A percentile compares a stretch with the other conserved stretches of the same genome.
Conservation (phyloP, 2,797 vertebrate genomes). For the Hybognathus amarus region DNA sequence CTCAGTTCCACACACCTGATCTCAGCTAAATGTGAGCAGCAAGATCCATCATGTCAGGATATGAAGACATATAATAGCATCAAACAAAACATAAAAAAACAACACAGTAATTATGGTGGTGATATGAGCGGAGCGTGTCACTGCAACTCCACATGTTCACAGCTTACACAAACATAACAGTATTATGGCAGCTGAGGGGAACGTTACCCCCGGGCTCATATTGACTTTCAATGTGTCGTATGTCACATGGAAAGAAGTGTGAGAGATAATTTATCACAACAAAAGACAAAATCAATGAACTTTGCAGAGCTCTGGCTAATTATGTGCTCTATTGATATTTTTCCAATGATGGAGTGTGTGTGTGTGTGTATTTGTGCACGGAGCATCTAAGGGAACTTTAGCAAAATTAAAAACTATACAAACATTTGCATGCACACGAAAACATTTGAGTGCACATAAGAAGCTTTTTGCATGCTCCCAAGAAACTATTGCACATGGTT, state of each 20-base stretch:
- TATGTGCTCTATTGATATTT: slow-evolving; percentile 53
- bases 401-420: not conserved
- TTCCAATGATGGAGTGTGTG: slow-evolving; percentile 30
- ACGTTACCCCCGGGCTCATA: slow-evolving; percentile 18
- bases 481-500: too few species aligned
- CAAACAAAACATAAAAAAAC: slow-evolving; percentile 4
- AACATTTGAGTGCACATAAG: not conserved
- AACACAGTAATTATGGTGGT: not conserved
- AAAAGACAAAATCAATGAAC: slow-evolving; percentile 61
- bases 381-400: not conserved
- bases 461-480: too few species aligned
- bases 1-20: not conserved
- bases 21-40: not conserved
- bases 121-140: not conserved
- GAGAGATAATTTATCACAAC: slow-evolving; percentile 63
- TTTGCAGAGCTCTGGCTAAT: slow-evolving; percentile 52
- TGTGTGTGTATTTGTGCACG: not conserved
- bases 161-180: slow-evolving; percentile 24
- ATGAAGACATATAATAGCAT: slow-evolving; percentile 5
- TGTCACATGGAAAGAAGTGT: slow-evolving; percentile 57
- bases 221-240: slow-evolving; percentile 43
- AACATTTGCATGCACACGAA: not conserved
- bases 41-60: slow-evolving; percentile 3
- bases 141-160: not conserved
- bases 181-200: not conserved